These are phyloP conservation scores for Ia io DNA, from an alignment of 2,113 vertebrate species.

Conservation along the genomic window DNA sequence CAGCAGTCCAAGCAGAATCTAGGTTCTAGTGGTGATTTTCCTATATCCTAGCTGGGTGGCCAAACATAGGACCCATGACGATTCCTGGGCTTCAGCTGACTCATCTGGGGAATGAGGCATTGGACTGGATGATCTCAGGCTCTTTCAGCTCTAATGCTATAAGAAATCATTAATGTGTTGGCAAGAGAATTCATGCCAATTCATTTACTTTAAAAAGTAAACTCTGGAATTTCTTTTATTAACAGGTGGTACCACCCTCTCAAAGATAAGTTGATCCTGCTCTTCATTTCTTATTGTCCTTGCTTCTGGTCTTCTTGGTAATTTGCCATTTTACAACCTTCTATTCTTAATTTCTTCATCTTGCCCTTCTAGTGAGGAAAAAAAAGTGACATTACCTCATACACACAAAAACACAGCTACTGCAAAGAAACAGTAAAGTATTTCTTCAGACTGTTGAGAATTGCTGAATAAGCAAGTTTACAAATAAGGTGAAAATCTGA, in stretches of 20 bases:
- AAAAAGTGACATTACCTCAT: background rate
- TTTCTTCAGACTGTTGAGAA: background rate
- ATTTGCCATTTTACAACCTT: background rate
- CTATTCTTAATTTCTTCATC: background rate
- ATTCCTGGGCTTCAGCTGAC: background rate
- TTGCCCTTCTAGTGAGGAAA: background rate
- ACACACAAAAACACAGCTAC: background rate
- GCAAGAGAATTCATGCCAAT: background rate
- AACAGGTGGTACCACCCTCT: background rate
- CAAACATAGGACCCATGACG: background rate
- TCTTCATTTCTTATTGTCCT: background rate
- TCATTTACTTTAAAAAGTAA: background rate
- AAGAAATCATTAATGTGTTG: background rate
- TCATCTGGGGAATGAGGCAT: background rate
- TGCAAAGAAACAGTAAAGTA: background rate
- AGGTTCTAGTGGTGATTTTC: background rate
- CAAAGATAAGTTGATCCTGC: background rate
- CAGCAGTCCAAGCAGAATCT: background rate
- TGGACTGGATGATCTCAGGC: background rate
- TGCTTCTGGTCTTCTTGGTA: background rate
- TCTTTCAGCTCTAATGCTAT: background rate
- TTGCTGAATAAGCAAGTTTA: background rate
- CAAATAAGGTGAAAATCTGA: constrained; percentile 17
- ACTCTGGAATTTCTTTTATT: background rate
- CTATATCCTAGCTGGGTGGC: background rate